A percentile compares a stretch with the other conserved stretches of the same genome.
These are phyloP conservation scores for Tethea ocularis DNA, from an alignment of 2,888 invertebrate genomes.

Conservation along the genomic window DNA sequence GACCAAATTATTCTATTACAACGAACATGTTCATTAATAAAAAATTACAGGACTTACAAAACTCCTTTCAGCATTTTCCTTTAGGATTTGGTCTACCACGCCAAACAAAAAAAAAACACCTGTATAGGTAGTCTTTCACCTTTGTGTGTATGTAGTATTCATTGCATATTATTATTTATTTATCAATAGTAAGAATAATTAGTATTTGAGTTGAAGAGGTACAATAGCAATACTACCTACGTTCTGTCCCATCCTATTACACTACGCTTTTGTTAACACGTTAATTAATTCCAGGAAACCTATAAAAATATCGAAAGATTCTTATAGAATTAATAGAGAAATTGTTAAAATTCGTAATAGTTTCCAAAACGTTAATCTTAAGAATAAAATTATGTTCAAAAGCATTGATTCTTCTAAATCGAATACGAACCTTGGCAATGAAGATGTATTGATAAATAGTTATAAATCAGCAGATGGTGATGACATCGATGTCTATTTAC, in stretches of 20 bases:
- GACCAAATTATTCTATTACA: no score
- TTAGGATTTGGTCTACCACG: no score
- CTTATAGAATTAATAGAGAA: slow-evolving; percentile 54
- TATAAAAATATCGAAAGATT: slow-evolving; percentile 49
- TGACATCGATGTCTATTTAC: slow-evolving; percentile 41
- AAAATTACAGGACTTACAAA: no score
- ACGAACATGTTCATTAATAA: no score
- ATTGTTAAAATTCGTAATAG: slow-evolving; percentile 59
- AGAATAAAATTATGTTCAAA: slow-evolving; percentile 58
- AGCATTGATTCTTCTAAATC: slow-evolving; percentile 33
- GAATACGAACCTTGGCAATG: slow-evolving; percentile 28
- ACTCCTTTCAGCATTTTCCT: no score
- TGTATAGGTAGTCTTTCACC: no score
- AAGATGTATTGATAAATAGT: slow-evolving; percentile 37
- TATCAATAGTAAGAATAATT: no score
- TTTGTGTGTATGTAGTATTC: no score
- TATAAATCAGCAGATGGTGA: slow-evolving; percentile 35
- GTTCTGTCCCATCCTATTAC: not conserved
- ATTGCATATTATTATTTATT: no score
- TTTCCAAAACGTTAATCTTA: slow-evolving; percentile 58
- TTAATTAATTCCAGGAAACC: slow-evolving; percentile 47
- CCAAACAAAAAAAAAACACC: no score
- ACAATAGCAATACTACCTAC: no score
- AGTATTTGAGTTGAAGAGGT: no score
- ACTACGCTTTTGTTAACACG: not conserved